phyloP scores from a whole-genome alignment of 2,888 invertebrate genomes.

The Notodromas monacha region DNA sequence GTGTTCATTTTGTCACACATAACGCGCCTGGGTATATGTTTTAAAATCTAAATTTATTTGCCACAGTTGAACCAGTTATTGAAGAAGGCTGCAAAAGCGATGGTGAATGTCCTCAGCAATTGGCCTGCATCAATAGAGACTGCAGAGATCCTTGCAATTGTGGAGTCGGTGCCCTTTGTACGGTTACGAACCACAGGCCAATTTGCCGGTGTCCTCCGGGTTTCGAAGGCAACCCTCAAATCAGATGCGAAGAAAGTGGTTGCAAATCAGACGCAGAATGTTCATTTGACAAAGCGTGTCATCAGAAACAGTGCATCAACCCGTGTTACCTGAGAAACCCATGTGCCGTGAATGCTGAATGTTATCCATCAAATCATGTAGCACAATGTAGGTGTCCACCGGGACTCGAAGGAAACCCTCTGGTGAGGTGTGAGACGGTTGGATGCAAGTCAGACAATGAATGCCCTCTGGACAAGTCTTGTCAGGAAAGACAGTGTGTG shows the following conservation, averaged over 20 bases:
- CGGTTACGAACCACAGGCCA: conserved; percentile 36
- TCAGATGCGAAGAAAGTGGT: conserved; percentile 15
- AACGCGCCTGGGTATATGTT: too few relatives aligned
- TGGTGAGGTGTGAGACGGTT: conserved; percentile 19
- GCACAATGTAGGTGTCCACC: conserved; percentile 11
- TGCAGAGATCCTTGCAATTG: conserved; percentile 64
- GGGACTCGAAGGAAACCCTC: conserved; percentile 12
- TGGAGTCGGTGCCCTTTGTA: conserved; percentile 34
- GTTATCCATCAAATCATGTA: conserved; percentile 11
- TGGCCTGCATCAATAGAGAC: conserved; percentile 21
- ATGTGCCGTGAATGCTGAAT: conserved; percentile 10
- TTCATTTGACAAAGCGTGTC: conserved; percentile 11
- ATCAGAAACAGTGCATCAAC: conserved; percentile 11
- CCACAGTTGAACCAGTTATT: neutral
- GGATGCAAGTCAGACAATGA: conserved; percentile 47
- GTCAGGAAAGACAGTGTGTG: conserved; percentile 39
- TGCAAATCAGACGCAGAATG: conserved; percentile 10
- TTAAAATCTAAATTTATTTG: neutral
- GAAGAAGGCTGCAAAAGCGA: conserved; percentile 18
- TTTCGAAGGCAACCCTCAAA: conserved; percentile 26
- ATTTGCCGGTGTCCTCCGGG: conserved; percentile 34
- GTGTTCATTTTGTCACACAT: too few relatives aligned
- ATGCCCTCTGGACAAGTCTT: conserved; percentile 39
- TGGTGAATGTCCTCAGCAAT: conserved; percentile 25
- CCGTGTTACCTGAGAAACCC: conserved; percentile 10